A percentile compares a stretch with the other conserved stretches of the same genome.
Evolutionary conservation across 2,888 invertebrate species (phyloP).

Genomic region (Pelosia muscerda): DNA sequence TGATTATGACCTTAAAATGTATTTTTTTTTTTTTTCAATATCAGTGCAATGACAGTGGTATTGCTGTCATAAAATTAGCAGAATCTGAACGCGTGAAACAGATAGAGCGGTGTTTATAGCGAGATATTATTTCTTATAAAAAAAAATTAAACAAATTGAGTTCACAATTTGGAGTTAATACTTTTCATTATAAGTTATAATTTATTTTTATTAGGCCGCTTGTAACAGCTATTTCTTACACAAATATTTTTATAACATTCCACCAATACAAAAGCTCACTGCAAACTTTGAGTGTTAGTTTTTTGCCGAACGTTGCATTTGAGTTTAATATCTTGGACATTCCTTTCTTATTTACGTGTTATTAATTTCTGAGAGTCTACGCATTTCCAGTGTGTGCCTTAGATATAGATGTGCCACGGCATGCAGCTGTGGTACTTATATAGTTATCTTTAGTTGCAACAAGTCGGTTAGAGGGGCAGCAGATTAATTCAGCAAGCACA

Average conservation of each 20-base stretch:
- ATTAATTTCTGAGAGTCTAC: neutral
- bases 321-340: neutral
- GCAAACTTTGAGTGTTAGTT: neutral
- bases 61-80: no score
- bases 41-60: no score
- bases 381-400: slow-evolving; percentile 2
- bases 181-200: neutral
- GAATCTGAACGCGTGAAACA: no score
- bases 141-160: neutral
- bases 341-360: neutral
- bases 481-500: no score
- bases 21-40: no score
- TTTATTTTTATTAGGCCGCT: slow-evolving; percentile 1
- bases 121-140: neutral
- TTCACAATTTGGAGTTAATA: neutral
- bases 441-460: neutral
- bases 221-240: slow-evolving; percentile 1
- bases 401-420: neutral
- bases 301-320: neutral
- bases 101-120: no score
- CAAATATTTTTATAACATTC: no score
- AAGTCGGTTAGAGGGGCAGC: no score
- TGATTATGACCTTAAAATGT: no score
- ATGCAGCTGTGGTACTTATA: neutral
- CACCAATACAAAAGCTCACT: no score